Evolutionary conservation across 2,888 invertebrate genomes (phyloP), one percentile per base, ranked within the genome.

Genomic region (Philaethria dido): DNA sequence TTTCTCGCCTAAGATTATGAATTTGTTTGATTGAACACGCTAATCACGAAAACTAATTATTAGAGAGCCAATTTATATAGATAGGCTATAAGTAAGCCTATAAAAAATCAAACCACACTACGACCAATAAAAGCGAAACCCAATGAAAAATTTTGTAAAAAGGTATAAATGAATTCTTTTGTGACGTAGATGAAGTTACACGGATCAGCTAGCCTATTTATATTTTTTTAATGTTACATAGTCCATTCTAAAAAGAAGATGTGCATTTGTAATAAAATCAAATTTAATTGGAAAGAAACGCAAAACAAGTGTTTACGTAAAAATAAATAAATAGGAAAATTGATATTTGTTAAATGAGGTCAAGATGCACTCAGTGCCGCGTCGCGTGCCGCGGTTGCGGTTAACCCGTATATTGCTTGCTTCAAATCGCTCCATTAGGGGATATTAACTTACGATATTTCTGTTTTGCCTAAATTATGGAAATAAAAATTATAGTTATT

Each of bases 311-410:
- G 39, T 55, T 22, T 22, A 16, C 42, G n/a, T 22, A 57, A 42
- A 42, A 57, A 57, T 57, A 42, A 55, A 55, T 50, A 36, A 57
- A 42, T 25, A n/a, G 22, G n/a, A 25, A 33, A 29, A 29, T 45
- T 60, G 29, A 65, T 54, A 60, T 61, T 61, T 42, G 47, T 54
- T 48, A 61, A 69, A 69, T 61, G 55, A 66, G 66, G 69, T 61
- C 66, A 52, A 50, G 63, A 70, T 65, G 62, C 59, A 62, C 64
- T 67, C 42, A 25, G 64, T 57, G 36, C n/a, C 64, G 74, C 64
- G 74, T 72, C 88, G 83, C 88, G 89, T 88, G 89, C 85, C 80
- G 87, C 74, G 87, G 88, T 87, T 88, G 89, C 78, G 89, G 89
- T 79, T 71, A 57, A 68, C 71, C 69, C 69, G 66, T 66, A 55